phyloP scores from a whole-genome alignment of 2,113 vertebrate species.

The Chunga burmeisteri region DNA sequence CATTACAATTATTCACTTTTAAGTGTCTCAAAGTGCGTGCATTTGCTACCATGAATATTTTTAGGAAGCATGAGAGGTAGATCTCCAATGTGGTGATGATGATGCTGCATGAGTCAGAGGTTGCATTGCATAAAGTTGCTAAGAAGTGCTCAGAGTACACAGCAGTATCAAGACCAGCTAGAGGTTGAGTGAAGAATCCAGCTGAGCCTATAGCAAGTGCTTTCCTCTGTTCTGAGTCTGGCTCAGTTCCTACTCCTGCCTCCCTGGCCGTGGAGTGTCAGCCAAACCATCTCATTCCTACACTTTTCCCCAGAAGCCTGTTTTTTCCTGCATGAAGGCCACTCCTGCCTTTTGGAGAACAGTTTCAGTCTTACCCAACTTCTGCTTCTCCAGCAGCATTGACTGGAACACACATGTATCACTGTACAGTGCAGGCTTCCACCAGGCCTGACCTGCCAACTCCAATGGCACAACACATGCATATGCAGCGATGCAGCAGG shows the following conservation, averaged over 20 bases:
- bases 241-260: neutral
- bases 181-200: neutral
- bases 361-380: neutral
- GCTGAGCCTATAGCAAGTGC: neutral
- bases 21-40: neutral
- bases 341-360: neutral
- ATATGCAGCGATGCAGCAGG: too few relatives aligned
- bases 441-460: neutral
- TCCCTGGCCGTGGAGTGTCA: neutral
- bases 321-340: neutral
- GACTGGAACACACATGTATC: neutral
- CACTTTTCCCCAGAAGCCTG: neutral
- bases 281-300: neutral
- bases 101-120: neutral
- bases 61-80: neutral
- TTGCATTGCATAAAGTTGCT: neutral
- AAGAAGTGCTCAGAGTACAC: neutral
- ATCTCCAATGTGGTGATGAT: too few relatives aligned
- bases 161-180: neutral
- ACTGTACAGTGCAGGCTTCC: neutral
- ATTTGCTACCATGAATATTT: neutral
- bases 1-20: neutral
- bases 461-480: neutral
- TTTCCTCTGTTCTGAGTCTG: neutral
- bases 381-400: neutral